Conservation (phyloP, 2,888 invertebrate genomes). For the Papilio protenor region DNA sequence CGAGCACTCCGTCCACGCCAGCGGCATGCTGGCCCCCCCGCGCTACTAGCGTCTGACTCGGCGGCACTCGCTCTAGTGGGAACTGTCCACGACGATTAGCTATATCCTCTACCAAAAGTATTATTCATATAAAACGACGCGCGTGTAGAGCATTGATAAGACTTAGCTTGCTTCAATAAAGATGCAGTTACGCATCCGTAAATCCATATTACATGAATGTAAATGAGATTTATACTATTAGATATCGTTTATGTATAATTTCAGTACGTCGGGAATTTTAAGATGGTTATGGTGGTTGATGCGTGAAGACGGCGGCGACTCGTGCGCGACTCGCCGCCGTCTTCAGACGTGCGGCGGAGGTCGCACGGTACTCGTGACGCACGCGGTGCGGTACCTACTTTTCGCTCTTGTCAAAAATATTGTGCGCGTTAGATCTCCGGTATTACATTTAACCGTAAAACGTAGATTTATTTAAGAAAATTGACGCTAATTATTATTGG, state of each 20-base stretch:
- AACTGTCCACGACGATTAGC: conserved; percentile 61
- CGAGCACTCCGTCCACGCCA: conserved; percentile 79
- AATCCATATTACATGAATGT: conserved; percentile 60
- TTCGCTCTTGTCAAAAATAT: conserved; percentile 66
- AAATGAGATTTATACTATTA: conserved; percentile 68
- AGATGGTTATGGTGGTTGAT: conserved; percentile 67
- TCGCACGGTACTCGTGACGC: conserved; percentile 64
- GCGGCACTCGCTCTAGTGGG: conserved; percentile 51
- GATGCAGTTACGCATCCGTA: conserved; percentile 62
- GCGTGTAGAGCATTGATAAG: conserved; percentile 60
- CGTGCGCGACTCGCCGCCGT: conserved; percentile 80
- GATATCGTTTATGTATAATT: conserved; percentile 56
- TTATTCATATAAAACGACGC: conserved; percentile 72
- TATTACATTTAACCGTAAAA: conserved; percentile 75
- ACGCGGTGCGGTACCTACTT: conserved; percentile 60
- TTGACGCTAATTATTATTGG: conserved; percentile 64
- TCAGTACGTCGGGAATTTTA: conserved; percentile 67
- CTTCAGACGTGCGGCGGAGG: conserved; percentile 74
- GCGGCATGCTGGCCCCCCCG: conserved; percentile 83
- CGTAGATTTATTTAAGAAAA: conserved; percentile 77
- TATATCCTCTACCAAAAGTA: conserved; percentile 80
- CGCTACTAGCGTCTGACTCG: conserved; percentile 75
- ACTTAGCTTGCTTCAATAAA: conserved; percentile 64
- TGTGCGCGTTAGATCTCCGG: conserved; percentile 77
- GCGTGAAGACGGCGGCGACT: conserved; percentile 82